Conservation (phyloP, 1,140 invertebrate genomes). For the Drosophila burlai region DNA sequence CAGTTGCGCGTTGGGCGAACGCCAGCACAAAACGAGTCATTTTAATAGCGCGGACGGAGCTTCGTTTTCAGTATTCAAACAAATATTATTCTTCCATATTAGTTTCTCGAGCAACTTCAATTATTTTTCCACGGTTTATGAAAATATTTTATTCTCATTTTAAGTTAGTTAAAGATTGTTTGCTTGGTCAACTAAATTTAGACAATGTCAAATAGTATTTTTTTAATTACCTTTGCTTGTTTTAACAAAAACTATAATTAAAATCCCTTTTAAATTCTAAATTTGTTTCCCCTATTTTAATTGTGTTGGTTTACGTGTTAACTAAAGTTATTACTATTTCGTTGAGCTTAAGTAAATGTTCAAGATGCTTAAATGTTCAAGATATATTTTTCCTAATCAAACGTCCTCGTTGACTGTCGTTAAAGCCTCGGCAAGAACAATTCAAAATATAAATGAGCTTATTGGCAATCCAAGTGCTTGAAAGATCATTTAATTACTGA, state of each 20-base stretch:
- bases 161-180: not conserved
- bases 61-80: slow-evolving; percentile 10
- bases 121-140: not conserved
- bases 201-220: too few species aligned
- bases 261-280: not conserved
- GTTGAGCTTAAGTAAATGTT: too few species aligned
- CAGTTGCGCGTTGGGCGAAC: slow-evolving; percentile 75
- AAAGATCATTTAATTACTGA: too few species aligned
- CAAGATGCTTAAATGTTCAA: not conserved
- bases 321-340: too few species aligned
- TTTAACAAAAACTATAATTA: too few species aligned
- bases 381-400: not conserved
- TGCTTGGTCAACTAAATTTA: not conserved
- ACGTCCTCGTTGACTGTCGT: not conserved
- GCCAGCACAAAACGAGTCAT: slow-evolving; percentile 52
- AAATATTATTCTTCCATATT: slow-evolving; percentile 14
- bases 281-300: too few species aligned
- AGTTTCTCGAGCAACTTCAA: slow-evolving; percentile 2
- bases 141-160: not conserved
- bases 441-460: not conserved
- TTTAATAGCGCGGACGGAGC: slow-evolving; percentile 41
- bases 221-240: too few species aligned
- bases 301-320: too few species aligned
- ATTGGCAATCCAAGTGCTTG: not conserved
- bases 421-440: not conserved